A percentile compares a stretch with the other conserved stretches of the same genome.
phyloP scores from a whole-genome alignment of 2,797 vertebrate genomes.

The Stomatorhinus walkeri region DNA sequence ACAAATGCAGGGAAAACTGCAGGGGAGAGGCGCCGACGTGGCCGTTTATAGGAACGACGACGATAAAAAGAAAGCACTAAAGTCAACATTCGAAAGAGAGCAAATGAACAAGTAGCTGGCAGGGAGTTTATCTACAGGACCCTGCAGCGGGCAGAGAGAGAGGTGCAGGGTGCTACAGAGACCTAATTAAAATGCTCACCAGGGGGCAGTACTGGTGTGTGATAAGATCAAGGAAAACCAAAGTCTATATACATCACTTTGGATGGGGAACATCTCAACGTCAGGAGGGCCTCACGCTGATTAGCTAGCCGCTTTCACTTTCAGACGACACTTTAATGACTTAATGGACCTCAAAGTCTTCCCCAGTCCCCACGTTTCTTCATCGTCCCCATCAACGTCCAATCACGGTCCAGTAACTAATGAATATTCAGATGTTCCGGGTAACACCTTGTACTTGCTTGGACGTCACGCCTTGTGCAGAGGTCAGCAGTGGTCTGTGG shows the following conservation, averaged over 20 bases:
- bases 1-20: background rate
- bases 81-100: background rate
- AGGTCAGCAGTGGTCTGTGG: constrained; percentile 20
- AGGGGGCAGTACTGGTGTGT: background rate
- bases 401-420: background rate
- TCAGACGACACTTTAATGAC: background rate
- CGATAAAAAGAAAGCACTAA: background rate
- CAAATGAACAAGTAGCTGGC: background rate
- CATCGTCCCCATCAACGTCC: background rate
- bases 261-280: background rate
- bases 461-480: constrained; percentile 22
- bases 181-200: background rate
- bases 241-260: background rate
- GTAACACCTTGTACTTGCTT: constrained; percentile 9
- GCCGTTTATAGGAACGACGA: background rate
- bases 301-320: background rate
- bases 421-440: background rate
- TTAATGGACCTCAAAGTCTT: background rate
- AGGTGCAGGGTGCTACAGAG: background rate
- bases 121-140: background rate
- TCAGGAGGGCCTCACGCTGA: background rate
- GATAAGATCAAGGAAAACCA: background rate
- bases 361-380: background rate
- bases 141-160: background rate
- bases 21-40: background rate